Evolutionary conservation across 2,797 vertebrate genomes (phyloP).

Genomic region (Erpetoichthys calabaricus): DNA sequence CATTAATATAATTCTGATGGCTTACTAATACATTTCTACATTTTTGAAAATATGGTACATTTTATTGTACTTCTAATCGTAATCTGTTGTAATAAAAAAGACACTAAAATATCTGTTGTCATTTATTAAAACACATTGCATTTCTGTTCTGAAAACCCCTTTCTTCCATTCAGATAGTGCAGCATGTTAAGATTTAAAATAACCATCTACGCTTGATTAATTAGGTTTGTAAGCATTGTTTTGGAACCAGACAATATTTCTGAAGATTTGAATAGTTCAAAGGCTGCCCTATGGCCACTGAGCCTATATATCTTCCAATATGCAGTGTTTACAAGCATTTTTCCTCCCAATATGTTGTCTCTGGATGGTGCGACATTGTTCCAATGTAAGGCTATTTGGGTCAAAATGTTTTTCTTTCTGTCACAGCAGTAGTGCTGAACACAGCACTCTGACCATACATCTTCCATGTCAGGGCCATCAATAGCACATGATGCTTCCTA

Average conservation of each 20-base stretch:
- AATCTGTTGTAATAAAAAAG: no score
- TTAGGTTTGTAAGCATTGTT: constrained; percentile 68
- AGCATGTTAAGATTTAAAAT: constrained; percentile 48
- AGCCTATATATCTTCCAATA: constrained; percentile 61
- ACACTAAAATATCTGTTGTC: not conserved
- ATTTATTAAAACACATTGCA: constrained; percentile 6
- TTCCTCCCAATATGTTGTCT: constrained; percentile 67
- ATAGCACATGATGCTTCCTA: constrained; percentile 55
- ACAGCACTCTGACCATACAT: constrained; percentile 59
- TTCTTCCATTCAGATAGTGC: constrained; percentile 46
- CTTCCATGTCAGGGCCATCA: constrained; percentile 64
- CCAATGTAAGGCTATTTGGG: constrained; percentile 52
- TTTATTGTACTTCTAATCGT: no score
- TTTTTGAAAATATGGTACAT: no score
- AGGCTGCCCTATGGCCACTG: constrained; percentile 58
- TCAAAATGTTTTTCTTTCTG: constrained; percentile 55
- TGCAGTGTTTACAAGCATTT: constrained; percentile 55
- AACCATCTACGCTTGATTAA: constrained; percentile 65
- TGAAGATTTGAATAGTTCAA: constrained; percentile 69
- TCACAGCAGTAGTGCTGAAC: constrained; percentile 56
- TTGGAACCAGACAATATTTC: constrained; percentile 60
- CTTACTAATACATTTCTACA: no score
- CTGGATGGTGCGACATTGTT: constrained; percentile 64
- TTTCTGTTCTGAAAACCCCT: constrained; percentile 33
- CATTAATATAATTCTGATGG: no score